Conservation (phyloP, 2,113 vertebrate genomes). For the Charina bottae region DNA sequence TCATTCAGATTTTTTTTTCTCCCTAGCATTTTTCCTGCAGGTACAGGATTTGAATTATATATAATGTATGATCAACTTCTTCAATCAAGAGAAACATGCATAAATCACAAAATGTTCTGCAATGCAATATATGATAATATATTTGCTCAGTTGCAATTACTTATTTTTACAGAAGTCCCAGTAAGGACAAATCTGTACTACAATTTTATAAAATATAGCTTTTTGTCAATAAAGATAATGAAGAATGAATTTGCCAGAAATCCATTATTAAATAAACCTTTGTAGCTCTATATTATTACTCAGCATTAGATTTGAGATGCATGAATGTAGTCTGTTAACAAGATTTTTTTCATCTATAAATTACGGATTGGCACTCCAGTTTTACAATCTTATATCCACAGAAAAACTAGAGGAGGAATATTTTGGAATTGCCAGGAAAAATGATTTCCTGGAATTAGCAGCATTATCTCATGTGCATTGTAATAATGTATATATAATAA, state of each 20-base stretch:
- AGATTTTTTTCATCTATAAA: neutral
- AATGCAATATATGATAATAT: neutral
- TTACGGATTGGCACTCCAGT: neutral
- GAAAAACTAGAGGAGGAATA: neutral
- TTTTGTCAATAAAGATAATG: neutral
- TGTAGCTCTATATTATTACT: neutral
- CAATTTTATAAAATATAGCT: conserved; percentile 3
- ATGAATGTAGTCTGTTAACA: neutral
- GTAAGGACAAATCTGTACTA: neutral
- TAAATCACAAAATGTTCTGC: neutral
- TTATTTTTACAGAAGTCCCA: neutral
- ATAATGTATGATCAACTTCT: neutral
- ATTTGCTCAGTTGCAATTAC: neutral
- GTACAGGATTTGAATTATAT: neutral
- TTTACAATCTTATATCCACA: neutral
- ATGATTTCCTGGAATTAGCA: neutral
- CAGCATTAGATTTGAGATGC: neutral
- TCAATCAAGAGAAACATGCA: neutral
- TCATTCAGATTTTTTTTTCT: neutral
- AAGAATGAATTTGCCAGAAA: neutral
- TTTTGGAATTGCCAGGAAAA: neutral
- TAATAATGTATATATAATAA: neutral
- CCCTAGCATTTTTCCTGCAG: no score
- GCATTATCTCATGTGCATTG: neutral
- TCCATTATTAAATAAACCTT: neutral